A percentile compares a stretch with the other conserved stretches of the same genome.
Conservation (phyloP, 2,797 vertebrate species). For the Sphenopsis melanotis region DNA sequence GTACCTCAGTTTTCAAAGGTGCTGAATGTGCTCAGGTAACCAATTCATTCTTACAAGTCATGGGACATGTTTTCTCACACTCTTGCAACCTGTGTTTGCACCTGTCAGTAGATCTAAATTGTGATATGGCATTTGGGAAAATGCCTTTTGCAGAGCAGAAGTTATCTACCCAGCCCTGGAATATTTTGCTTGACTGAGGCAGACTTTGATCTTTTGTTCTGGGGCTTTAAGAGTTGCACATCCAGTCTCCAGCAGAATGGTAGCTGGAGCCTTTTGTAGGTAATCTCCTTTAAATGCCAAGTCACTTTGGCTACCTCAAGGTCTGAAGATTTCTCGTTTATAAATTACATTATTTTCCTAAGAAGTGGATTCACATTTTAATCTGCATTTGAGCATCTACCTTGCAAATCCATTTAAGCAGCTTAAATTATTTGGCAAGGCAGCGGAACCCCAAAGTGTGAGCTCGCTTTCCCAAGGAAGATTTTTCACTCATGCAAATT, state of each 20-base stretch:
- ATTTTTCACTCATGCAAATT: conserved; percentile 25
- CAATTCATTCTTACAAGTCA: not conserved
- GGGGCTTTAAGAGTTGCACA: not conserved
- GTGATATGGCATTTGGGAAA: not conserved
- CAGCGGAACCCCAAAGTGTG: not conserved
- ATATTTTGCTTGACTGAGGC: not conserved
- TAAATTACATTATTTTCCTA: not conserved
- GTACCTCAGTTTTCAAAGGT: not conserved
- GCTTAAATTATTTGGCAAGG: conserved; percentile 15
- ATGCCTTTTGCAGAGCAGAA: not conserved
- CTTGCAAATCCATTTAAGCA: conserved; percentile 24
- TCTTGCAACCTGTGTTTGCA: not conserved
- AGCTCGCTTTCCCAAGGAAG: conserved; percentile 18
- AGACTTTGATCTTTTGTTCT: conserved; percentile 37
- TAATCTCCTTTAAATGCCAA: conserved; percentile 22
- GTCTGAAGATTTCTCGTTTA: not conserved
- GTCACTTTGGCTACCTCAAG: not conserved
- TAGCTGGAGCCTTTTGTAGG: not conserved
- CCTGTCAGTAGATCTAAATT: not conserved
- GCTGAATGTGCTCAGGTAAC: not conserved
- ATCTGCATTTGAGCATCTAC: not conserved
- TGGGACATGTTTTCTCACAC: not conserved
- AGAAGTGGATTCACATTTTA: conserved; percentile 20
- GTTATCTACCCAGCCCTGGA: conserved; percentile 2
- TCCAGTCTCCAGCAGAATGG: not conserved